Conservation (phyloP, 2,888 invertebrate genomes). For the Prosopocoilus inquinatus region DNA sequence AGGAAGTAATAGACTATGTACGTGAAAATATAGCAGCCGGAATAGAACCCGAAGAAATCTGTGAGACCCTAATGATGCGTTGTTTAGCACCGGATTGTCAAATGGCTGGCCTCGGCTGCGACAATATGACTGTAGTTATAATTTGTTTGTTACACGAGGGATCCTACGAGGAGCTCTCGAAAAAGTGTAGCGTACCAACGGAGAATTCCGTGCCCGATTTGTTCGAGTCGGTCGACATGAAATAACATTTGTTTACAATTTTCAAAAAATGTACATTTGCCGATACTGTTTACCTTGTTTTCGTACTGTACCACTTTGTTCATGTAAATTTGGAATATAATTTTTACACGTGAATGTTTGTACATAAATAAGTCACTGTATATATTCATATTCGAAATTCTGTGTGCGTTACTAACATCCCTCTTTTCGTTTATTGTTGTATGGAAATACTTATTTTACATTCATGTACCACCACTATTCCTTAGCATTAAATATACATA, state of each 20-base stretch:
- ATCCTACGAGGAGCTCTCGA: conserved; percentile 50
- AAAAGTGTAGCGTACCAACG: conserved; percentile 34
- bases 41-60: conserved; percentile 90
- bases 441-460: no score
- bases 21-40: conserved; percentile 76
- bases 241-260: background rate
- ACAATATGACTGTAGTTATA: conserved; percentile 97
- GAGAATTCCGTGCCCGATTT: no score
- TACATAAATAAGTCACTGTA: background rate
- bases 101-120: conserved; percentile 96
- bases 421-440: no score
- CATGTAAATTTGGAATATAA: background rate
- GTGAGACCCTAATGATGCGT: conserved; percentile 91
- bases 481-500: background rate
- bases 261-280: background rate
- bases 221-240: background rate
- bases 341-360: background rate
- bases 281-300: background rate
- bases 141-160: conserved; percentile 71
- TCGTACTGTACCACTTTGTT: background rate
- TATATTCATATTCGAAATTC: background rate
- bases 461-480: conserved; percentile 3
- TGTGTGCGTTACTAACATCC: no score
- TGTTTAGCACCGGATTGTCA: conserved; percentile 97
- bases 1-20: conserved; percentile 91